These are phyloP conservation scores for Chloroceryle amazona DNA, from an alignment of 2,797 vertebrate genomes.

Conservation along the genomic window DNA sequence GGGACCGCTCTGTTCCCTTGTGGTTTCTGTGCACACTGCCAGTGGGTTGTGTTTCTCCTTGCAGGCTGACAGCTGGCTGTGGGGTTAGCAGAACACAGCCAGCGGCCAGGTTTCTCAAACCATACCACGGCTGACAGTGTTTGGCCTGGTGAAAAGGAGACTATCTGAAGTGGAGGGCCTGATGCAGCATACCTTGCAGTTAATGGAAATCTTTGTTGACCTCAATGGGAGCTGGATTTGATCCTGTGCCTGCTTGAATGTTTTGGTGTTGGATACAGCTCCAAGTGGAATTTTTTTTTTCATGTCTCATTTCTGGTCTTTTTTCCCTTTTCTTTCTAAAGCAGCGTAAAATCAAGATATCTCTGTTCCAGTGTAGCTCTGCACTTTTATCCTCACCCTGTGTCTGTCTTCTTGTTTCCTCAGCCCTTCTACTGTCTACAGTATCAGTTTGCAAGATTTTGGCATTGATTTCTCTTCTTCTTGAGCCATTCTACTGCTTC, in stretches of 20 bases:
- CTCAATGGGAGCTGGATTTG: constrained; percentile 29
- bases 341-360: background rate
- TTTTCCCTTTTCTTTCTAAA: background rate
- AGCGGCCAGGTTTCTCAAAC: background rate
- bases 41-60: constrained; percentile 40
- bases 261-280: background rate
- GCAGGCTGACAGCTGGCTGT: constrained; percentile 34
- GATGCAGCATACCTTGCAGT: background rate
- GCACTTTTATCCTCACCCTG: background rate
- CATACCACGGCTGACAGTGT: background rate
- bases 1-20: background rate
- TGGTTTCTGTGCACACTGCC: background rate
- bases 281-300: background rate
- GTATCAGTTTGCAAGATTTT: background rate
- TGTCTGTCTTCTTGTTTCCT: background rate
- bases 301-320: background rate
- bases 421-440: background rate
- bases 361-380: background rate
- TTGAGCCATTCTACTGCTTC: background rate
- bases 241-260: background rate
- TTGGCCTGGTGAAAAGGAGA: constrained; percentile 1
- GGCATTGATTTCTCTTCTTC: background rate
- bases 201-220: constrained; percentile 42
- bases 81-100: background rate
- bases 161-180: background rate